phyloP scores from a whole-genome alignment of 53 echinoderm and acorn worm genomes.

The Echinarachnius parma region DNA sequence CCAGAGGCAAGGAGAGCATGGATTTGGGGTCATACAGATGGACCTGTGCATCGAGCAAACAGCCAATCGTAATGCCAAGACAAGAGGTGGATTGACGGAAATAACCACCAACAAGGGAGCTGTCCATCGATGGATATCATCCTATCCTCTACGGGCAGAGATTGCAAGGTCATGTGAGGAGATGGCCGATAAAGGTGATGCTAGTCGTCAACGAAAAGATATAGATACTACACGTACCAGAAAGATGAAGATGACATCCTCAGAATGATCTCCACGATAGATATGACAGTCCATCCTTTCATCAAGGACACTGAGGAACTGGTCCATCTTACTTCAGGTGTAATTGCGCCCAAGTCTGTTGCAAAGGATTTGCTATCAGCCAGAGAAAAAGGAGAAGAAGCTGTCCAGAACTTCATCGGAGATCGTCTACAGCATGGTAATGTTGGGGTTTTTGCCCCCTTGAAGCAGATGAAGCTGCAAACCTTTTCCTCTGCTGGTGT shows the following conservation, averaged over 20 bases:
- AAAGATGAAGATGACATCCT: too few relatives aligned
- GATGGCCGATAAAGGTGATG: not conserved
- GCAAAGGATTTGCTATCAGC: not conserved
- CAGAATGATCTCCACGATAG: not conserved
- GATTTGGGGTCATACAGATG: not conserved
- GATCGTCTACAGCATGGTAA: too few relatives aligned
- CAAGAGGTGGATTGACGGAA: too few relatives aligned
- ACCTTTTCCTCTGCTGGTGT: too few relatives aligned
- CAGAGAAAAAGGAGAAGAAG: not conserved
- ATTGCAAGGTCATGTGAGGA: not conserved
- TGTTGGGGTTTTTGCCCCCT: constrained; percentile 5
- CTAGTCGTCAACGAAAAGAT: not conserved
- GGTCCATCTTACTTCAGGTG: not conserved
- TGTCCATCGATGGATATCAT: not conserved
- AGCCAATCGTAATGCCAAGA: constrained; percentile 1
- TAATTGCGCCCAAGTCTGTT: not conserved
- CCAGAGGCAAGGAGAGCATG: too few relatives aligned
- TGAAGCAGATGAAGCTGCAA: constrained; percentile 2
- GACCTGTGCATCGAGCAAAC: constrained; percentile 5
- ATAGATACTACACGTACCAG: not conserved
- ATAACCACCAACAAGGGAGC: constrained; percentile 12
- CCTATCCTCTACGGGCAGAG: not conserved
- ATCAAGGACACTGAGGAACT: not conserved
- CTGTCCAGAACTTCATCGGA: too few relatives aligned
- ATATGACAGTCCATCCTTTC: too few relatives aligned